These are phyloP conservation scores for Caenorhabditis sp. DNA, from an alignment of 2,888 invertebrate species.

Conservation along the genomic window DNA sequence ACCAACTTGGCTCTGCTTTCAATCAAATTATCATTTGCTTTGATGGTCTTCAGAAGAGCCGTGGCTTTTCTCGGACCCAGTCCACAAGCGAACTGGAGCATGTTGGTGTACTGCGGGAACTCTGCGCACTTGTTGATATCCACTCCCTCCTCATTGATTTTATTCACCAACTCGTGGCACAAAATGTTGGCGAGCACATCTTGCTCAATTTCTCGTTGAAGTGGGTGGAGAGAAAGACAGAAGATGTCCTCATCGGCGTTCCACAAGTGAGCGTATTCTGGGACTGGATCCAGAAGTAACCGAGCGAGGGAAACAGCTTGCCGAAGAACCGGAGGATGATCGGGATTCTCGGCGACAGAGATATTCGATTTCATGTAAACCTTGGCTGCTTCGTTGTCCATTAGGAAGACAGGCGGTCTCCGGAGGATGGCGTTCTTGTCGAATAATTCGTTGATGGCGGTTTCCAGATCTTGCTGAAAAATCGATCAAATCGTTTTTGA, in stretches of 20 bases:
- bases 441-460: conserved; percentile 61
- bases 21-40: conserved; percentile 73
- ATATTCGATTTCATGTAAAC: conserved; percentile 92
- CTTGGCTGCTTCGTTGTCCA: conserved; percentile 95
- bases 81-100: conserved; percentile 97
- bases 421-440: conserved; percentile 91
- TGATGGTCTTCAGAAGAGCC: conserved; percentile 84
- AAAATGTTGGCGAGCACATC: conserved; percentile 91
- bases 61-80: conserved; percentile 94
- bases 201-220: conserved; percentile 85
- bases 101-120: conserved; percentile 89
- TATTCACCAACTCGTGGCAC: conserved; percentile 92
- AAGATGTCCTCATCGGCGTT: conserved; percentile 97
- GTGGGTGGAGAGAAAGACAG: conserved; percentile 93
- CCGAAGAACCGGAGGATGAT: conserved; percentile 89
- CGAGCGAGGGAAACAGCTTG: conserved; percentile 96
- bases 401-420: conserved; percentile 89
- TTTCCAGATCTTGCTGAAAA: conserved; percentile 85
- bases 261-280: conserved; percentile 96
- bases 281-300: conserved; percentile 94
- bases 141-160: conserved; percentile 90
- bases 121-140: conserved; percentile 87
- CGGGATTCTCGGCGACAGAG: conserved; percentile 74
- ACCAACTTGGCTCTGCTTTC: conserved; percentile 90
- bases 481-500: background rate